Conservation (phyloP, 2,888 invertebrate species). For the Ashinkailepas kermadecensis region DNA sequence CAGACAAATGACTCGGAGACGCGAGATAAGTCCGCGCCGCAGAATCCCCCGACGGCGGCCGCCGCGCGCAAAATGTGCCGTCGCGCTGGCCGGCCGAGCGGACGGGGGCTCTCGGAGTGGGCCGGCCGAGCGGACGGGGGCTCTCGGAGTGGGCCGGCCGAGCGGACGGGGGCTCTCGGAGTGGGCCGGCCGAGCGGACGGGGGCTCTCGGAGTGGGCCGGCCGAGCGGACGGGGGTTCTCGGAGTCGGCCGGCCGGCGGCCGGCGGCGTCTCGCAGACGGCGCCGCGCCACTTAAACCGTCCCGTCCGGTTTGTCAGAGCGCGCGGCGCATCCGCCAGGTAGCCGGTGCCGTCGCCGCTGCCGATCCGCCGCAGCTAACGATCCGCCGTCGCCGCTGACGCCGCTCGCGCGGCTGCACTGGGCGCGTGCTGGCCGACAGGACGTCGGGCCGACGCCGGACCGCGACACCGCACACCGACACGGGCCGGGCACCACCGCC, state of each 20-base stretch:
- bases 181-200: too few relatives aligned
- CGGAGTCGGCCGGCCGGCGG: not conserved
- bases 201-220: too few relatives aligned
- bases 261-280: not conserved
- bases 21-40: not conserved
- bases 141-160: too few relatives aligned
- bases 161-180: too few relatives aligned
- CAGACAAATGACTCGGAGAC: slow-evolving; percentile 6
- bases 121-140: too few relatives aligned
- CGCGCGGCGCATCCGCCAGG: not conserved
- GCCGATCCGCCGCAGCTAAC: not conserved
- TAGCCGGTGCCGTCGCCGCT: not conserved
- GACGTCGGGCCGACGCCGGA: too few relatives aligned
- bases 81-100: not conserved
- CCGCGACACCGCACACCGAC: too few relatives aligned
- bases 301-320: not conserved
- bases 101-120: too few relatives aligned
- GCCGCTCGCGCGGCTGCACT: not conserved
- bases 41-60: not conserved
- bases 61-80: not conserved
- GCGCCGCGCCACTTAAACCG: not conserved
- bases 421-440: too few relatives aligned
- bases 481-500: not conserved
- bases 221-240: too few relatives aligned
- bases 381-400: not conserved